Percentiles rank a stretch among this genome's conserved stretches.
phyloP scores from a whole-genome alignment of 2,888 invertebrate species.

The Pinctada fucata region DNA sequence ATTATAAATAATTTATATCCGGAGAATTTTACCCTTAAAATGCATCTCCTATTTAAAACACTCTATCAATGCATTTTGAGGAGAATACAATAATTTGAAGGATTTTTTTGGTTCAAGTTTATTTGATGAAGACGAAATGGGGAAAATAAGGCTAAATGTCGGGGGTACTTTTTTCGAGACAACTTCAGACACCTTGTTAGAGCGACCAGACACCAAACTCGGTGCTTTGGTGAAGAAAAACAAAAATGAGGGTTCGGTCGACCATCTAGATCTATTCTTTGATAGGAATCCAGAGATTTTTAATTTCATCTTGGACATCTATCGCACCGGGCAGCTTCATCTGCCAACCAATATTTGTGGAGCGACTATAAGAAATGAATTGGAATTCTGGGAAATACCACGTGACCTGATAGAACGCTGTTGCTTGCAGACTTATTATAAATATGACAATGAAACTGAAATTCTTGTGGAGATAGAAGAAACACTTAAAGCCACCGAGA shows the following conservation, averaged over 20 bases:
- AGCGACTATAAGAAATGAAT: conserved; percentile 49
- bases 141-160: conserved; percentile 37
- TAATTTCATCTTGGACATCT: conserved; percentile 58
- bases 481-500: conserved; percentile 9
- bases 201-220: conserved; percentile 47
- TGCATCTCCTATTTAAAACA: too few species aligned
- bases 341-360: conserved; percentile 49
- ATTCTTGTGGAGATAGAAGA: conserved; percentile 15
- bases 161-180: conserved; percentile 50
- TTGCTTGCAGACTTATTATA: conserved; percentile 31
- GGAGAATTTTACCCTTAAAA: too few species aligned
- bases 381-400: conserved; percentile 63
- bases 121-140: background rate
- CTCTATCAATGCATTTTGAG: too few species aligned
- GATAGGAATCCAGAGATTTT: conserved; percentile 65
- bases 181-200: conserved; percentile 38
- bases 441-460: conserved; percentile 20
- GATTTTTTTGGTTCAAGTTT: background rate
- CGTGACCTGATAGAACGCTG: conserved; percentile 36
- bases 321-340: conserved; percentile 61
- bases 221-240: conserved; percentile 37
- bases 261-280: conserved; percentile 54
- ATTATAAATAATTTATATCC: too few species aligned
- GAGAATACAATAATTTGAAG: too few species aligned
- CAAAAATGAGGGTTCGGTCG: conserved; percentile 46